Conservation (phyloP, 2,888 invertebrate genomes). For the Sesia bembeciformis region DNA sequence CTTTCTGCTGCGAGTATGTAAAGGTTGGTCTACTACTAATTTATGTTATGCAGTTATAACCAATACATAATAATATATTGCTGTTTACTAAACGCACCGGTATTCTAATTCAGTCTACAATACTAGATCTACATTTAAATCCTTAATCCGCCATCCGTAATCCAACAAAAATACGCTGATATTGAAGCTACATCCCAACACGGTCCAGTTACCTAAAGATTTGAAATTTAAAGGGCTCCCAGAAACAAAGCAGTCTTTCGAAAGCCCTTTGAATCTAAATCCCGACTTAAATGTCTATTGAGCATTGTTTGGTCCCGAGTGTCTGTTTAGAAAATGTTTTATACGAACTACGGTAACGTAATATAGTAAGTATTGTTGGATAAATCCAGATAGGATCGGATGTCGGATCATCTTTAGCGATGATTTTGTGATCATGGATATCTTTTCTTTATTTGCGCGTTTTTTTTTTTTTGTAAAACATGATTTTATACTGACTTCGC, state of each 20-base stretch:
- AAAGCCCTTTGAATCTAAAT: conserved; percentile 59
- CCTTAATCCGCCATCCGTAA: too few relatives aligned
- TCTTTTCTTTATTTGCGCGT: too few relatives aligned
- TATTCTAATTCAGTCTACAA: too few relatives aligned
- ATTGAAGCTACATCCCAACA: conserved; percentile 18
- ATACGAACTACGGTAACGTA: conserved; percentile 44
- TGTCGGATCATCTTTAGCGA: conserved; percentile 40
- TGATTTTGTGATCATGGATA: not conserved
- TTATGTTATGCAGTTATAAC: too few relatives aligned
- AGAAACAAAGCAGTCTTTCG: conserved; percentile 49
- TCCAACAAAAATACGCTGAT: conserved; percentile 5
- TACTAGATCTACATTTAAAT: too few relatives aligned
- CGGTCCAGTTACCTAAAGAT: conserved; percentile 44
- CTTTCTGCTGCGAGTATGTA: too few relatives aligned
- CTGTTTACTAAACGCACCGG: too few relatives aligned
- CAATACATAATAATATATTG: too few relatives aligned
- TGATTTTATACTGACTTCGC: too few relatives aligned
- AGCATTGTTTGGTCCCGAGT: conserved; percentile 46
- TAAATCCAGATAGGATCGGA: conserved; percentile 34
- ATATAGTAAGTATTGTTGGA: conserved; percentile 48
- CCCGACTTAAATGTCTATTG: conserved; percentile 61
- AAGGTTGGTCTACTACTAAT: too few relatives aligned
- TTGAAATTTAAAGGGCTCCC: conserved; percentile 45
- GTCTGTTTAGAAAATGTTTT: conserved; percentile 36
- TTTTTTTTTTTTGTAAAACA: too few relatives aligned